Percentiles rank a stretch among this genome's conserved stretches.
Conservation (phyloP, 1,140 invertebrate genomes). For the Stratiolaelaps scimitus region DNA sequence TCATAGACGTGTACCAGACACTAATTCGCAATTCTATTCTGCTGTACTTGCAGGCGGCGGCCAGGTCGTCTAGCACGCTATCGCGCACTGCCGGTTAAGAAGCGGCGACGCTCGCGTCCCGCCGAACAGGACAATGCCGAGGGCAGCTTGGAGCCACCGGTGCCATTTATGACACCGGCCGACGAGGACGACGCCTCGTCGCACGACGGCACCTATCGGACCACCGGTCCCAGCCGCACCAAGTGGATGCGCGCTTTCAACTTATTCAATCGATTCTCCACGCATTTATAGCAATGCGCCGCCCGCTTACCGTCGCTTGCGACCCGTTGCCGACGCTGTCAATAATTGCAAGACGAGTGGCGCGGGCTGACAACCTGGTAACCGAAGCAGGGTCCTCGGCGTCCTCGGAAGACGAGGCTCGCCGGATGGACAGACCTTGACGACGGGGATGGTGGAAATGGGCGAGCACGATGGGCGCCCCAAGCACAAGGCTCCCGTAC, state of each 20-base stretch:
- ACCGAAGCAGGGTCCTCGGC: background rate
- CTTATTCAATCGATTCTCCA: slow-evolving; percentile 21
- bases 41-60: background rate
- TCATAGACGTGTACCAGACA: background rate
- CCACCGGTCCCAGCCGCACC: background rate
- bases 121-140: background rate
- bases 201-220: background rate
- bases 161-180: slow-evolving; percentile 12
- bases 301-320: slow-evolving; percentile 7
- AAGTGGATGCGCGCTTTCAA: slow-evolving; percentile 24
- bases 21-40: background rate
- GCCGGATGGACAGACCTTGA: background rate
- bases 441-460: background rate
- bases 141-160: background rate
- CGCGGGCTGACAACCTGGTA: background rate
- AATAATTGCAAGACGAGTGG: background rate
- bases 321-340: background rate
- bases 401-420: background rate
- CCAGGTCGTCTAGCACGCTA: background rate
- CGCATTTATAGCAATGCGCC: slow-evolving; percentile 16
- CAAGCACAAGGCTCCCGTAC: too few relatives aligned
- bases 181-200: background rate
- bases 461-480: background rate
- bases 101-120: background rate
- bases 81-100: slow-evolving; percentile 6